A percentile compares a stretch with the other conserved stretches of the same genome.
These are phyloP conservation scores for Beaufortia kweichowensis DNA, from an alignment of 2,113 vertebrate species.

Conservation along the genomic window DNA sequence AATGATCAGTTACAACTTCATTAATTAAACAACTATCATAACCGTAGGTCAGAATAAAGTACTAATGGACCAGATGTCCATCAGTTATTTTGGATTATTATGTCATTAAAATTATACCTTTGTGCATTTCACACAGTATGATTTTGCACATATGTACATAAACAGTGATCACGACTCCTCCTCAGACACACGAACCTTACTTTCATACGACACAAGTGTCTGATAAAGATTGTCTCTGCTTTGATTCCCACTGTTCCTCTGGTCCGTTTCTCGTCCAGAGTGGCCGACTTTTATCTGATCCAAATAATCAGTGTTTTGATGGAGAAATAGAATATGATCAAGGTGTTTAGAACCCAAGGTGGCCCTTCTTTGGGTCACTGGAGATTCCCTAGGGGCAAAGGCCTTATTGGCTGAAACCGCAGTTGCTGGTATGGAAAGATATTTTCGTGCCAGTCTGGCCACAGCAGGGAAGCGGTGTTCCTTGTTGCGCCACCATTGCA, in stretches of 20 bases:
- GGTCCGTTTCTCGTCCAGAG: slow-evolving; percentile 38
- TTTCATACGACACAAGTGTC: slow-evolving; percentile 60
- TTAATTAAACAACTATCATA: too few species aligned
- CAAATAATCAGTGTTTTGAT: slow-evolving; percentile 68
- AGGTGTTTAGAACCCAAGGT: slow-evolving; percentile 61
- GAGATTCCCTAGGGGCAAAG: slow-evolving; percentile 54
- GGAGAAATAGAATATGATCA: slow-evolving; percentile 69
- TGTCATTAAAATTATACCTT: background rate
- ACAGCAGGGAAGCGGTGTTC: slow-evolving; percentile 69
- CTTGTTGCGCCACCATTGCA: slow-evolving; percentile 70
- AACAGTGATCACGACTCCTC: slow-evolving; percentile 19
- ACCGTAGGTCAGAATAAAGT: background rate
- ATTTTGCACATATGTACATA: background rate
- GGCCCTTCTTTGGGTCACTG: slow-evolving; percentile 59
- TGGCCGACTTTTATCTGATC: slow-evolving; percentile 56
- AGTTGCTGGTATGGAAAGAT: slow-evolving; percentile 67
- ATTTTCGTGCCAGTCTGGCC: slow-evolving; percentile 64
- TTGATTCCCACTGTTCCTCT: slow-evolving; percentile 50
- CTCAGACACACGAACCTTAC: slow-evolving; percentile 45
- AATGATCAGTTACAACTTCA: background rate
- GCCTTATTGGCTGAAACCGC: slow-evolving; percentile 57
- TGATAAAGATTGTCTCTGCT: slow-evolving; percentile 60
- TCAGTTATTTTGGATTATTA: background rate
- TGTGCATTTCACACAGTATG: background rate
- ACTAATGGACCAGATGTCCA: too few species aligned